Base-by-base conservation (phyloP, 2,113 vertebrate genomes). In the Beaufortia kweichowensis region DNA sequence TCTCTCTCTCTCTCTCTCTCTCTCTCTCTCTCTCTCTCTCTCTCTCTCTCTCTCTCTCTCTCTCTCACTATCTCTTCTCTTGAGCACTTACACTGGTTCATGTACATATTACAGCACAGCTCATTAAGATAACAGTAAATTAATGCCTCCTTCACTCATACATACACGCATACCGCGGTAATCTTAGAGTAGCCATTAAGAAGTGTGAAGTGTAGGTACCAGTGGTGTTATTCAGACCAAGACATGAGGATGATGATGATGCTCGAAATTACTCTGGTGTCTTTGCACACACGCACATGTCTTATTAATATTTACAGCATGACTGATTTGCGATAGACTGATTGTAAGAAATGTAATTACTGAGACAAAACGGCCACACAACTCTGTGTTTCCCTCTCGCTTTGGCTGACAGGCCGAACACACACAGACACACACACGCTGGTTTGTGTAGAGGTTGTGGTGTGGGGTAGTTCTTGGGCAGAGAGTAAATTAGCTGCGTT, bases 401-500 rank as follows among this genome's bases (percentile, higher is more conserved):
- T 31, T 68, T 78, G 73, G 56, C 81, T 85, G 88, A 90, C 88
- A 89, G 81, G 86, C 85, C 86, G 77, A 87, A 84, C 86, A 85
- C 88, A 83, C 86, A 41, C 75, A 33, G 41, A 39, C 67, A 76
- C 53, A 46, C 63, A 56, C 43, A 57, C 62, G 86, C 86, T 84
- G 86, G 78, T 69, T 28, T 74, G 66, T 83, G 81, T 81, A 82
- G 83, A 85, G 86, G 87, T 83, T 81, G 79, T 60, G 46, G 64
- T 29, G 82, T 81, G 86, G 86, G 89, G 96, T 96, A 95, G 95
- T 90, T 89, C 87, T 93, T 93, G 91, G 84, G 89, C 84, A 86
- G 89, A 92, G 94, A 94, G 90, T 90, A 94, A 95, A 96, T 96
- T 92, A 95, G 94, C 92, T 93, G 92, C 93, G 93, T 93, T 94